Evolutionary conservation across 1,140 invertebrate species (phyloP), one percentile per base, ranked within the genome.

Genomic region (Drosophila paulistorum): DNA sequence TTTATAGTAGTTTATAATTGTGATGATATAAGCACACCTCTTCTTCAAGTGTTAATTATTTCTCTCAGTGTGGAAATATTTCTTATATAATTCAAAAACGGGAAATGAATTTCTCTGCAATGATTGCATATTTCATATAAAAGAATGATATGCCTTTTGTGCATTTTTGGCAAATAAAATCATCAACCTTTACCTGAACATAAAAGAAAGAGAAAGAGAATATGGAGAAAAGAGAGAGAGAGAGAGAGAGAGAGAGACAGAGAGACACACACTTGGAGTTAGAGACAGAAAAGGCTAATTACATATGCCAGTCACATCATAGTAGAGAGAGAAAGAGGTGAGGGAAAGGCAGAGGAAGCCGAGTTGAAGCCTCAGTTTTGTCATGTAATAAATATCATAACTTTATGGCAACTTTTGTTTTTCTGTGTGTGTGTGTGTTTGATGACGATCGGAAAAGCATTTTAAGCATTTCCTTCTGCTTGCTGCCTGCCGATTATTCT

Each of bases 271-370:
- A 17, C 17, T 17, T 9, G 20, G 35, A 23, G 35, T 2, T 48
- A 64, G 0, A 7, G 41, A 7, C 20, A 14, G 23, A 9, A 10
- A 20, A 45, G 62, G 68, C 83, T 86, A 87, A 87, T 86, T 87
- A 86, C 72, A 76, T 59, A 86, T 86, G 82, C 83, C 76, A 86
- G 72, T 86, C 79, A 79, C 82, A 85, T 60, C 70, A 74, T 23
- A 14, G 62, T 9, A 9, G 17, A 7, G 9, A 51, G 3, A 48
- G 30, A 30, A 0, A 30, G 37, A 37, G 55, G 3, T 37, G 35
- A 13, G 42, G 20, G 57, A 30, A 4, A 37, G n/a, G 20, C 20
- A 11, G 48, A 54, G 71, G 23, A 45, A 58, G 65, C 23, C 33
- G 51, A 20, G 58, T 33, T 11, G 14, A 39, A 37, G 55, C 72